Evolutionary conservation across 2,797 vertebrate genomes (phyloP), one percentile per base, ranked within the genome.

Genomic region (Ataeniobius toweri): DNA sequence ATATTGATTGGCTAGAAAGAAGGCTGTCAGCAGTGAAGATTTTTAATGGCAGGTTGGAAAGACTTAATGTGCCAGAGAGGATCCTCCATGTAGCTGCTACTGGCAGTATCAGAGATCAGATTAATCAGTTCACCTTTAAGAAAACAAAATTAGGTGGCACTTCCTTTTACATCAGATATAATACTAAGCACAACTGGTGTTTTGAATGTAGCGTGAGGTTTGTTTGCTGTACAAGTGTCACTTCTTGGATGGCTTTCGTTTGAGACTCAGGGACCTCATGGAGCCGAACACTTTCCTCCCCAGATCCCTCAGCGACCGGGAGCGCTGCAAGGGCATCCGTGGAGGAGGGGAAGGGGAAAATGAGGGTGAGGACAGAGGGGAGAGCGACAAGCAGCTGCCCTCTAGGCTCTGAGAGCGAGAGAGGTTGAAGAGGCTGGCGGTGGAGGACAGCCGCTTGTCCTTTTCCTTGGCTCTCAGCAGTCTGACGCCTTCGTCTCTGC

Each of bases 221-320:
- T 41, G 50, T 74, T 77, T 78, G 70, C 80, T 81, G 61, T 82
- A 85, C 86, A 86, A 87, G 74, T 80, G 80, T 95, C 91, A 95
- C 90, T 96, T 95, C 89, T 95, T 95, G 55, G 93, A 90, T 73
- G 94, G 90, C 87, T 93, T 94, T 73, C 93, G 88, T 87, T 95
- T 96, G 81, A 96, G 95, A 86, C 95, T 95, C 14, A 96, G 91
- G 0, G 96, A 96, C 85, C 95, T 93, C 94, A 97, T 93, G 18
- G 96, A 96, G 76, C 96, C 94, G 77, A 96, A 96, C 65, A 96
- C 90, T 79, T 90, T 95, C 81, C 94, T 95, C 61, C 96, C 96
- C 80, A 97, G 92, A 90, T 97, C 96, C 72, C 95, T 95, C 79
- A 97, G 92, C 0, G 96, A 96, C n/a, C 93, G 91, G 65, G 96